Percentiles rank a stretch among this genome's conserved stretches.
phyloP scores from a whole-genome alignment of 2,888 invertebrate species.

The Panorpa germanica region DNA sequence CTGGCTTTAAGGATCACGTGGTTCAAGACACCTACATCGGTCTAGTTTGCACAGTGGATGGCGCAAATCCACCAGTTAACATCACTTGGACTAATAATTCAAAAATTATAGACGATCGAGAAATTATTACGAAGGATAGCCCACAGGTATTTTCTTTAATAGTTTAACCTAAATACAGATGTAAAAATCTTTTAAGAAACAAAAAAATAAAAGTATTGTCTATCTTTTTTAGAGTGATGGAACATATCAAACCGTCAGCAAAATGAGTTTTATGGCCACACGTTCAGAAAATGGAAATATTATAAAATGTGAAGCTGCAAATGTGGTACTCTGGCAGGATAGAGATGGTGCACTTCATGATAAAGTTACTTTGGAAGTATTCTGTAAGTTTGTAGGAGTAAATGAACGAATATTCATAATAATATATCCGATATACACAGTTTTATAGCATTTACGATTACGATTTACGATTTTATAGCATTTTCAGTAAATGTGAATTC shows the following conservation, averaged over 20 bases:
- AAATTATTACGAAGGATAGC: slow-evolving; percentile 7
- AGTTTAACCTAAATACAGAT: slow-evolving; percentile 3
- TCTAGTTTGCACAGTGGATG: slow-evolving; percentile 59
- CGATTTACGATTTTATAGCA: slow-evolving; percentile 4
- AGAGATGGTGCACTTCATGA: slow-evolving; percentile 57
- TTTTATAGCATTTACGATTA: background rate
- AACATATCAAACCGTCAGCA: slow-evolving; percentile 62
- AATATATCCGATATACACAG: slow-evolving; percentile 1
- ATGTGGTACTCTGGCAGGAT: slow-evolving; percentile 54
- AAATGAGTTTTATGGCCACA: slow-evolving; percentile 59
- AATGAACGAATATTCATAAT: background rate
- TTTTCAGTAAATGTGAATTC: background rate
- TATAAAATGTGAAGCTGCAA: slow-evolving; percentile 66
- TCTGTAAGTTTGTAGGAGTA: slow-evolving; percentile 49
- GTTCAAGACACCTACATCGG: slow-evolving; percentile 63
- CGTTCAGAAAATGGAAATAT: slow-evolving; percentile 62
- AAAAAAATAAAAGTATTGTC: slow-evolving; percentile 8
- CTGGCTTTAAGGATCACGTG: slow-evolving; percentile 59
- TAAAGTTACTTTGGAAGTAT: slow-evolving; percentile 54
- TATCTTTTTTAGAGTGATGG: slow-evolving; percentile 42
- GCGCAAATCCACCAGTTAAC: slow-evolving; percentile 66
- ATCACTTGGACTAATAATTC: slow-evolving; percentile 76
- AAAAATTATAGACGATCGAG: slow-evolving; percentile 15
- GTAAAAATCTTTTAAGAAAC: slow-evolving; percentile 1
- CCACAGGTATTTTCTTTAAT: slow-evolving; percentile 3